Base-by-base conservation (phyloP, 2,888 invertebrate species). In the Uropetala carovei region DNA sequence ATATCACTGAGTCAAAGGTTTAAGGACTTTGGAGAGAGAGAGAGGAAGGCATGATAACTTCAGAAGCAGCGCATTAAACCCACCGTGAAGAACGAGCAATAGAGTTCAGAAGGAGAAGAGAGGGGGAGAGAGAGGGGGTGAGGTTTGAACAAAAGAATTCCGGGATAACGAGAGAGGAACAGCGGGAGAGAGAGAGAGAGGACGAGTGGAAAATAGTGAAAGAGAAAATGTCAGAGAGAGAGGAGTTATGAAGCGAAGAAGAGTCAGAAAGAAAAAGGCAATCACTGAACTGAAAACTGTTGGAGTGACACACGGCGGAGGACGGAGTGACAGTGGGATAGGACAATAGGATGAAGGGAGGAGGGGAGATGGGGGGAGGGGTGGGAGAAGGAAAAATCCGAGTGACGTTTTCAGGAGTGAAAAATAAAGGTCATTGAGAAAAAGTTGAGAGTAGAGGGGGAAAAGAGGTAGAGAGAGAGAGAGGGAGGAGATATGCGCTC, bases 271-370 rank as follows among this genome's bases (percentile, higher is more conserved):
- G 59, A 85, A 85, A 85, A 86, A 86, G 86, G 86, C 86, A 86
- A 86, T 86, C 86, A 86, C 60, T 86, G 86, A 86, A 86, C 86
- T 86, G 86, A 86, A 86, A 86, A 86, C 86, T 86, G 86, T 60
- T 60, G 27, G 86, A 86, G 60, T 86, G 86, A 86, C 86, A 86
- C 60, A 27, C 59, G 86, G 86, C 59, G 27, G 59, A 86, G 59
- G 86, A 86, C 18, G 60, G 86, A 86, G 86, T 86, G 86, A 30
- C 86, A 86, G 60, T 16, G 60, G 86, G 18, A 14, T n/a, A 43
- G 58, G 86, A 27, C 27, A 27, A 27, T 14, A 57, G 60, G 59
- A 27, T 10, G 13, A 27, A 59, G 0, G 59, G 30, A 30, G 16
- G 16, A 9, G 3, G 86, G 8, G 13, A 0, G 13, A 4, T 58